Evolutionary conservation across 2,797 vertebrate species (phyloP).

Genomic region (Hafferia zeledoni): DNA sequence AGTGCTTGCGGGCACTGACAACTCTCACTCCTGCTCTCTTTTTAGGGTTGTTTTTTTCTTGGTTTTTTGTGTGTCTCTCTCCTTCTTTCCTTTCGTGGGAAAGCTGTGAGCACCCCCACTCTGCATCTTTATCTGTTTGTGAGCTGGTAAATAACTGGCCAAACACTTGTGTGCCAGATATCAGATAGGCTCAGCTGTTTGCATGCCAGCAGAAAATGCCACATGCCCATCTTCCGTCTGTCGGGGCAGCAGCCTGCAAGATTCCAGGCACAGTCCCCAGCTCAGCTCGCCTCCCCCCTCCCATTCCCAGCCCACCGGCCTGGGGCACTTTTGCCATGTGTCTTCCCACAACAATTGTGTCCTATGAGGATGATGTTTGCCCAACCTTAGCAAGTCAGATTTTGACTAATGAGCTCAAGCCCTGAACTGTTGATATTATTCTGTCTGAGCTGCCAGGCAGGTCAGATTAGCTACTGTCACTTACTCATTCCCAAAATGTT

Average conservation of each 20-base stretch:
- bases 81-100: neutral
- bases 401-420: slow-evolving; percentile 32
- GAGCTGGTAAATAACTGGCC: slow-evolving; percentile 18
- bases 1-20: slow-evolving; percentile 37
- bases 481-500: neutral
- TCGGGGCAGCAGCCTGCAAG: neutral
- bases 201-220: slow-evolving; percentile 64
- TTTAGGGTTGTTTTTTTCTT: neutral
- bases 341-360: neutral
- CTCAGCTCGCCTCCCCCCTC: neutral
- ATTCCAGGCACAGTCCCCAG: neutral
- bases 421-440: neutral
- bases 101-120: slow-evolving; percentile 8
- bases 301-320: neutral
- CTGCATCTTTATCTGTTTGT: slow-evolving; percentile 34
- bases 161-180: slow-evolving; percentile 60
- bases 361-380: neutral
- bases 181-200: slow-evolving; percentile 61
- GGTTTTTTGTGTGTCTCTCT: neutral
- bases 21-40: slow-evolving; percentile 48
- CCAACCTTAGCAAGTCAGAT: slow-evolving; percentile 17
- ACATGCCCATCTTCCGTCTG: slow-evolving; percentile 16
- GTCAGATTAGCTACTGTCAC: slow-evolving; percentile 27
- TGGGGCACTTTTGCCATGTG: neutral
- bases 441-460: slow-evolving; percentile 11